Evolutionary conservation across 2,888 invertebrate species (phyloP).

Genomic region (Philonicus albiceps): DNA sequence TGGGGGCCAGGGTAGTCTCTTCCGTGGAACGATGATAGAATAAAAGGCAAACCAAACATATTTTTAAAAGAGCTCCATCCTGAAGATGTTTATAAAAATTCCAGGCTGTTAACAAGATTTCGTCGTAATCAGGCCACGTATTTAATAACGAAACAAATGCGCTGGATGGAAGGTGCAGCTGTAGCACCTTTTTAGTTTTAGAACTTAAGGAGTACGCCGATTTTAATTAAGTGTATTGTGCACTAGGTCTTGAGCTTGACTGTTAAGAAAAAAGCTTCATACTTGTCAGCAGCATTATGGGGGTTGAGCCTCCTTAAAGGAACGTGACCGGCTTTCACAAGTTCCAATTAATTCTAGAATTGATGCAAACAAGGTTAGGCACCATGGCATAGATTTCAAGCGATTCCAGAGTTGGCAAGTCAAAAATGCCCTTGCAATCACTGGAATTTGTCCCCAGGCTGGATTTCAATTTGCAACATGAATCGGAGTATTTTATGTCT

Average conservation of each 20-base stretch:
- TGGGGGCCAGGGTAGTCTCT: neutral
- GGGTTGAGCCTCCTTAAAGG: neutral
- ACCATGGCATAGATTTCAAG: neutral
- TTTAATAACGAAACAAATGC: constrained; percentile 9
- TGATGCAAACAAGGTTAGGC: neutral
- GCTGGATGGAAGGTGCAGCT: neutral
- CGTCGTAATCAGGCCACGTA: constrained; percentile 29
- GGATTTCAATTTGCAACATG: constrained; percentile 1
- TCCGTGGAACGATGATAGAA: neutral
- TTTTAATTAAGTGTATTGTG: constrained; percentile 24
- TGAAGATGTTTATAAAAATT: neutral
- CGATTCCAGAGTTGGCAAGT: neutral
- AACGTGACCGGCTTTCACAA: neutral
- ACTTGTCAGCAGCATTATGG: neutral
- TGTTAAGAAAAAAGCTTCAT: constrained; percentile 1
- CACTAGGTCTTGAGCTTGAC: neutral
- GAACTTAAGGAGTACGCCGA: neutral
- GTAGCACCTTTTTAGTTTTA: neutral
- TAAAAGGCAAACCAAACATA: neutral
- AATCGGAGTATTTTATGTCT: constrained; percentile 4
- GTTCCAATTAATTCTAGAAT: neutral
- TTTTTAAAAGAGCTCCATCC: neutral
- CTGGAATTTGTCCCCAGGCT: neutral
- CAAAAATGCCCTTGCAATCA: neutral
- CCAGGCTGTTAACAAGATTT: neutral